Percentiles rank a stretch among this genome's conserved stretches.
Evolutionary conservation across 2,888 invertebrate genomes (phyloP).

Genomic region (Drosophila prolongata): DNA sequence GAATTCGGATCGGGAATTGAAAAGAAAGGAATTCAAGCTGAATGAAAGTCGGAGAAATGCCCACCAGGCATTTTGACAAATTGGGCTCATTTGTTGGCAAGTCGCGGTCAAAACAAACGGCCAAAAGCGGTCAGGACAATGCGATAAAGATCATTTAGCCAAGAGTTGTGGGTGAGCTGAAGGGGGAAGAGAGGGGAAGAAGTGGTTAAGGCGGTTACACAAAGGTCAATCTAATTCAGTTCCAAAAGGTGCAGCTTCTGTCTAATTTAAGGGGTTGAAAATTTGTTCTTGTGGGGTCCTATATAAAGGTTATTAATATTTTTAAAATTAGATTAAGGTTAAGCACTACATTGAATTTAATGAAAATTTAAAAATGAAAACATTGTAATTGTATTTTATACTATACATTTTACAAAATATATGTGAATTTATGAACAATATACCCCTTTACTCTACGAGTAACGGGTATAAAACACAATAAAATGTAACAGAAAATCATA

Average conservation of each 20-base stretch:
- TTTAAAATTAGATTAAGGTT: too few species aligned
- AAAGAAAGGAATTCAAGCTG: constrained; percentile 35
- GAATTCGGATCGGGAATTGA: constrained; percentile 30
- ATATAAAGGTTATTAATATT: too few species aligned
- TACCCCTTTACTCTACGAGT: too few species aligned
- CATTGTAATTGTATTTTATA: too few species aligned
- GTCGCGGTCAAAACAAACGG: constrained; percentile 79
- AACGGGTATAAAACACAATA: too few species aligned
- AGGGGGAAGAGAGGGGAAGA: constrained; percentile 22
- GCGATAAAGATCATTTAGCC: constrained; percentile 72
- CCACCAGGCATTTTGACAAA: constrained; percentile 78
- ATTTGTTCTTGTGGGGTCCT: neutral
- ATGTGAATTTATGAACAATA: too few species aligned
- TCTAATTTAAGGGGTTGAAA: constrained; percentile 40
- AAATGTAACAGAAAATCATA: too few species aligned
- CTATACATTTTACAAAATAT: too few species aligned
- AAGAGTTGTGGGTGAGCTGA: constrained; percentile 4
- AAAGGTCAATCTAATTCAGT: constrained; percentile 27
- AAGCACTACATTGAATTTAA: too few species aligned
- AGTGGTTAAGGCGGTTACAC: constrained; percentile 5
- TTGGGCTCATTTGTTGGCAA: constrained; percentile 82
- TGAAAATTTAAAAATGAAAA: too few species aligned
- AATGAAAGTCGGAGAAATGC: constrained; percentile 47
- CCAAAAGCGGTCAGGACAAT: constrained; percentile 58
- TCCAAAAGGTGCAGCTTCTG: constrained; percentile 61